These are phyloP conservation scores for Phymastichus coffea DNA, from an alignment of 1,140 invertebrate species.

Conservation along the genomic window DNA sequence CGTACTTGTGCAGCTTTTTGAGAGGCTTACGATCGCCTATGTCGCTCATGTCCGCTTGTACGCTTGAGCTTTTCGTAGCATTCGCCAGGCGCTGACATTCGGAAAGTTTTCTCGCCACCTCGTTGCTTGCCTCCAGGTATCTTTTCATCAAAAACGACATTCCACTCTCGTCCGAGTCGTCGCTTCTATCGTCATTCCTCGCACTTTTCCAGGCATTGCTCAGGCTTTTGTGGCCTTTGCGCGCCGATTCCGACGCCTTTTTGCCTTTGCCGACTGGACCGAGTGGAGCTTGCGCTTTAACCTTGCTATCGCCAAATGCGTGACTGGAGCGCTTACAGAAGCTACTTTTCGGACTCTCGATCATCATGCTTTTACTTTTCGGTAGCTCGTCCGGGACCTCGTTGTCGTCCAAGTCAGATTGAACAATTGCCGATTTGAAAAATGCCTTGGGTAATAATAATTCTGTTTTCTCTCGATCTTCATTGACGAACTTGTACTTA, in stretches of 20 bases:
- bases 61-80: neutral
- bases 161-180: slow-evolving; percentile 4
- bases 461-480: neutral
- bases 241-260: neutral
- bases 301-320: neutral
- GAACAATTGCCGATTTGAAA: neutral
- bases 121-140: slow-evolving; percentile 15
- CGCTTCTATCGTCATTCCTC: neutral
- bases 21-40: neutral
- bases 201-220: neutral
- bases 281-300: neutral
- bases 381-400: neutral
- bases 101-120: neutral
- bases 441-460: slow-evolving; percentile 1
- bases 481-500: neutral
- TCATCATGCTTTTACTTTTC: neutral
- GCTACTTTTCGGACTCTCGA: neutral
- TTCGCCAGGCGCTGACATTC: neutral
- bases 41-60: neutral
- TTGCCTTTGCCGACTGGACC: neutral
- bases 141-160: slow-evolving; percentile 25
- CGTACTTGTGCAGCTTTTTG: neutral
- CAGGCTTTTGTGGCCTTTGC: neutral
- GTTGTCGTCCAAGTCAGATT: neutral
- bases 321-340: neutral